Evolutionary conservation across 2,113 vertebrate species (phyloP), one percentile per base, ranked within the genome.

Genomic region (Rhegmatorhina hoffmannsi): DNA sequence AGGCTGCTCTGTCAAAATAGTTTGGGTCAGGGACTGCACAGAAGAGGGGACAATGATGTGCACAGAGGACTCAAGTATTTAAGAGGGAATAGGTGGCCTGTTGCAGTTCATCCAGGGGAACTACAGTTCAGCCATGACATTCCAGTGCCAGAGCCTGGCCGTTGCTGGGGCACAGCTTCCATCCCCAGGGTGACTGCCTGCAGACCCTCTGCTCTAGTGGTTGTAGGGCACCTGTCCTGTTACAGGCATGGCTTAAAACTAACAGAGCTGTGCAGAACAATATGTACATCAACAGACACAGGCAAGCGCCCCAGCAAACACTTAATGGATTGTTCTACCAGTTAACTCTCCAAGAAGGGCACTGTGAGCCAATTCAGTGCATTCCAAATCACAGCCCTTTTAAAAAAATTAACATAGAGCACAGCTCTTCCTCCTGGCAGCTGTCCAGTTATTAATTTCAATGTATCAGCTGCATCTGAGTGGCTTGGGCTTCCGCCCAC

Each of bases 401-500:
- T 70, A 44, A 78, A 87, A 95, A 82, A 77, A 58, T 25, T 64
- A 90, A 90, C 79, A 56, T 2, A 85, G 25, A 88, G n/a, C 64
- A 66, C 25, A 85, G 52, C 40, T 86, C 76, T 90, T 86, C 83
- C 58, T 73, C 83, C 40, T 92, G 92, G 93, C 85, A 88, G 85
- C 56, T 75, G 50, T 43, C 75, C 93, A 86, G 33, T 90, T 94
- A 94, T 93, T 93, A 93, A 88, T 92, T 87, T 69, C 89, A 84
- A n/a, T 63, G 76, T 94, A 92, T 94, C 85, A 69, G 72, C 86
- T 94, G 62, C 81, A 62, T 89, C 81, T 77, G 74, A 96, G 92
- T 13, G n/a, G 88, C 56, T 88, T 96, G 90, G 90, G 67, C 82
- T 85, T 85, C 93, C 14, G 16, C 91, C 84, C 72, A 34, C 78